phyloP scores from a whole-genome alignment of 2,113 vertebrate genomes.

The Pelusios castaneus region DNA sequence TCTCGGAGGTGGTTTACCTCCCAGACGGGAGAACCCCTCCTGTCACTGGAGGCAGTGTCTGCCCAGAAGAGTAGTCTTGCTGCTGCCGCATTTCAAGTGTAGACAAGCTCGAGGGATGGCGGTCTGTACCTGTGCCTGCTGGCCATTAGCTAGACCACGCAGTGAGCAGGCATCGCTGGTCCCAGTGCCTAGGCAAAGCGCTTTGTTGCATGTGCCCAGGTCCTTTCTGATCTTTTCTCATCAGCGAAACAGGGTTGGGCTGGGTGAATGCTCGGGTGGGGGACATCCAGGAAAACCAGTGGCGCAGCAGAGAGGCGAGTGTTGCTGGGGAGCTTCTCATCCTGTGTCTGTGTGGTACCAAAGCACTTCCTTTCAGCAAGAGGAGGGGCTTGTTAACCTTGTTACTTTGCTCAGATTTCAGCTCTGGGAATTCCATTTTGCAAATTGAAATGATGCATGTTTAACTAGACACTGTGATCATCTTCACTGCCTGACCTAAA shows the following conservation, averaged over 20 bases:
- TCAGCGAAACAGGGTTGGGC: not conserved
- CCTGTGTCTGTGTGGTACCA: not conserved
- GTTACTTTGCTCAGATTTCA: not conserved
- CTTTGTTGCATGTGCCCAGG: not conserved
- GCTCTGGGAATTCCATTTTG: not conserved
- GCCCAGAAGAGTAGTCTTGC: not conserved
- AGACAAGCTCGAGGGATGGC: not conserved
- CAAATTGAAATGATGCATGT: not conserved
- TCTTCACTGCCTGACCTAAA: not conserved
- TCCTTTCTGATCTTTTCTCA: not conserved
- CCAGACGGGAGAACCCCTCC: not conserved
- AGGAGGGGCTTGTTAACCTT: not conserved
- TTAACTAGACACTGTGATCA: not conserved
- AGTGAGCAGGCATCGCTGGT: not conserved
- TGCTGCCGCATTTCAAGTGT: no score
- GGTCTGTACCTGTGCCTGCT: no score
- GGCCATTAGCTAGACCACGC: not conserved
- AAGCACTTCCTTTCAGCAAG: not conserved
- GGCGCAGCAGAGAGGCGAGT: no score
- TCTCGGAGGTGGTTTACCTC: not conserved
- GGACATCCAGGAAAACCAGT: not conserved
- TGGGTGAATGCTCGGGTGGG: not conserved
- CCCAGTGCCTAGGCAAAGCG: not conserved
- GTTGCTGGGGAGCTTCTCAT: not conserved
- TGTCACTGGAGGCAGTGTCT: not conserved